These are phyloP conservation scores for Lota lota DNA, from an alignment of 2,113 vertebrate species.

Conservation along the genomic window DNA sequence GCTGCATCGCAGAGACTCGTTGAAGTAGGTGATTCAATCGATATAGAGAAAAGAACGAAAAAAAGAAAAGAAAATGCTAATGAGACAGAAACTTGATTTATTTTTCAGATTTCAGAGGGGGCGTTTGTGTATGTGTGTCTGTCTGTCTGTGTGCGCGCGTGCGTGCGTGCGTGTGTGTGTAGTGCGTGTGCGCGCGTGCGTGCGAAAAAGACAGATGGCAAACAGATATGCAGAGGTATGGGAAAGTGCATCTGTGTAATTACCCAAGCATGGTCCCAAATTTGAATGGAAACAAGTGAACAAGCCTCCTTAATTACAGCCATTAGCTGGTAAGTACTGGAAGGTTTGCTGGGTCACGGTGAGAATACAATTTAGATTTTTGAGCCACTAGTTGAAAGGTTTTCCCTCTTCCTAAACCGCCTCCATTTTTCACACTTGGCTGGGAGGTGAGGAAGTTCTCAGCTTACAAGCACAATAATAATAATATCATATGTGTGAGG, in stretches of 20 bases:
- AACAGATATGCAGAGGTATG: background rate
- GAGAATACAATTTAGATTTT: background rate
- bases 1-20: constrained; percentile 4
- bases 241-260: background rate
- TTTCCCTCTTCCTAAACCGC: no score
- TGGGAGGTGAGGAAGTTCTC: no score
- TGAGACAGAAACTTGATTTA: constrained; percentile 6
- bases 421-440: no score
- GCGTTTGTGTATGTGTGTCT: background rate
- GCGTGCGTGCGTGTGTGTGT: constrained; percentile 10
- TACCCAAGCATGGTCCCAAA: background rate
- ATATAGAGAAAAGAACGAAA: constrained; percentile 25
- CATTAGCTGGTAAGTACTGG: constrained; percentile 21
- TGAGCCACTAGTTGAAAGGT: no score
- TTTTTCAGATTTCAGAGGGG: background rate
- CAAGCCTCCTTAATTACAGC: background rate
- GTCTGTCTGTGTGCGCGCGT: background rate
- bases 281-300: background rate
- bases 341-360: constrained; percentile 16
- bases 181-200: no score
- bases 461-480: no score
- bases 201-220: no score
- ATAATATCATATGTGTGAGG: no score
- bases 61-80: constrained; percentile 25
- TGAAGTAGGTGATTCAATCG: constrained; percentile 34